Conservation (phyloP, 2,888 invertebrate species). For the Slavum lentiscoides region DNA sequence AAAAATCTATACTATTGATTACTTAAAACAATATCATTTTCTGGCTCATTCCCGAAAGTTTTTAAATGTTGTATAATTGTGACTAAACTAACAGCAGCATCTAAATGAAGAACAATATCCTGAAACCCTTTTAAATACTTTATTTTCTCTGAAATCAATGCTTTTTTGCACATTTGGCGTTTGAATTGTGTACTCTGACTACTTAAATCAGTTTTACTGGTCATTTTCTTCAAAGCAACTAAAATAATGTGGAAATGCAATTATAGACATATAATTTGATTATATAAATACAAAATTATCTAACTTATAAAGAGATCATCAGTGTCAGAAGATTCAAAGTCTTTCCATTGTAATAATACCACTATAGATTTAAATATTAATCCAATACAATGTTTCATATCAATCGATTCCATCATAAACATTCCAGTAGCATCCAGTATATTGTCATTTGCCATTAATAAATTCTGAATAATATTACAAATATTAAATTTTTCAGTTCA, state of each 20-base stretch:
- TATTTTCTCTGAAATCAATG: slow-evolving; percentile 57
- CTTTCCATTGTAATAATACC: slow-evolving; percentile 64
- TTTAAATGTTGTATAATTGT: slow-evolving; percentile 64
- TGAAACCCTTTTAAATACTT: slow-evolving; percentile 62
- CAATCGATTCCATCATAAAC: slow-evolving; percentile 63
- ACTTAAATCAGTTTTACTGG: slow-evolving; percentile 17
- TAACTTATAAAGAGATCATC: slow-evolving; percentile 58
- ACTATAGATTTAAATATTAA: slow-evolving; percentile 61
- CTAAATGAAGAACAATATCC: slow-evolving; percentile 64
- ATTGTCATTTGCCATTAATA: slow-evolving; percentile 64
- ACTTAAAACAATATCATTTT: slow-evolving; percentile 49
- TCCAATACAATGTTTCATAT: slow-evolving; percentile 62
- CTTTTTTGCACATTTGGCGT: slow-evolving; percentile 18
- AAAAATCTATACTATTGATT: slow-evolving; percentile 15
- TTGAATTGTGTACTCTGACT: slow-evolving; percentile 45
- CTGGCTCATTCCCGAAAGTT: slow-evolving; percentile 60
- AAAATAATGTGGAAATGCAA: slow-evolving; percentile 4
- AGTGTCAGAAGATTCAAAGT: slow-evolving; percentile 60
- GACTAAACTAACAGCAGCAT: slow-evolving; percentile 65
- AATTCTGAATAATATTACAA: slow-evolving; percentile 57
- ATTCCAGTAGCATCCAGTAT: slow-evolving; percentile 65
- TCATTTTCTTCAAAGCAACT: slow-evolving; percentile 43
- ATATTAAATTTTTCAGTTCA: neutral
- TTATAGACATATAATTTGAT: neutral
- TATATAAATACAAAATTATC: neutral